These are phyloP conservation scores for Drosophila dives DNA, from an alignment of 2,888 invertebrate genomes.

Conservation along the genomic window DNA sequence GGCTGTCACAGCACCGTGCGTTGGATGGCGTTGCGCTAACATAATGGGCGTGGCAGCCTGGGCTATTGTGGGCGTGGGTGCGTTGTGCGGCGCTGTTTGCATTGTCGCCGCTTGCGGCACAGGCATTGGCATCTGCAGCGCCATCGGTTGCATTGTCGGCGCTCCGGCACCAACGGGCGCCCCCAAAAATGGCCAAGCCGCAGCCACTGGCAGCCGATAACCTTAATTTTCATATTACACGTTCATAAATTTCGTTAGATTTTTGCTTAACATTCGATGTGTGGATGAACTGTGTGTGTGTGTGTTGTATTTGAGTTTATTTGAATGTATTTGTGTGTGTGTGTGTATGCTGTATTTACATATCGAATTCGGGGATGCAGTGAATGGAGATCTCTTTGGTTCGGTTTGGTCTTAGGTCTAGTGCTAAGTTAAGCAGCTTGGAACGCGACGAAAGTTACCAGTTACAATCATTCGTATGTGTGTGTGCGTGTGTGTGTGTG, in stretches of 20 bases:
- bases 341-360: constrained; percentile 51
- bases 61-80: constrained; percentile 78
- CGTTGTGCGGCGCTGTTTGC: constrained; percentile 85
- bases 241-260: constrained; percentile 61
- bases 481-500: constrained; percentile 37
- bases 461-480: constrained; percentile 55
- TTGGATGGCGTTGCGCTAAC: constrained; percentile 88
- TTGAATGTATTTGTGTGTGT: constrained; percentile 7
- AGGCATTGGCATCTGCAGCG: constrained; percentile 70
- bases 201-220: constrained; percentile 91
- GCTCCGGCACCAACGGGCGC: constrained; percentile 85
- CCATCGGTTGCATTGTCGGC: constrained; percentile 86
- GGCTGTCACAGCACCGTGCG: constrained; percentile 85
- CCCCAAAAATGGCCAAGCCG: constrained; percentile 91
- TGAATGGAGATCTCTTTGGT: constrained; percentile 38
- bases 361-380: constrained; percentile 54
- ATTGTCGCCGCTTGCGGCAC: constrained; percentile 85
- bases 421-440: constrained; percentile 71
- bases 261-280: constrained; percentile 37
- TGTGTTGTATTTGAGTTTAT: constrained; percentile 37
- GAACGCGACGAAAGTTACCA: constrained; percentile 68
- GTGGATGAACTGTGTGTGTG: constrained; percentile 32
- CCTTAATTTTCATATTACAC: constrained; percentile 85
- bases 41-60: constrained; percentile 87
- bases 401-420: constrained; percentile 62